Base-by-base conservation (phyloP, 2,113 vertebrate species). In the Riparia riparia region DNA sequence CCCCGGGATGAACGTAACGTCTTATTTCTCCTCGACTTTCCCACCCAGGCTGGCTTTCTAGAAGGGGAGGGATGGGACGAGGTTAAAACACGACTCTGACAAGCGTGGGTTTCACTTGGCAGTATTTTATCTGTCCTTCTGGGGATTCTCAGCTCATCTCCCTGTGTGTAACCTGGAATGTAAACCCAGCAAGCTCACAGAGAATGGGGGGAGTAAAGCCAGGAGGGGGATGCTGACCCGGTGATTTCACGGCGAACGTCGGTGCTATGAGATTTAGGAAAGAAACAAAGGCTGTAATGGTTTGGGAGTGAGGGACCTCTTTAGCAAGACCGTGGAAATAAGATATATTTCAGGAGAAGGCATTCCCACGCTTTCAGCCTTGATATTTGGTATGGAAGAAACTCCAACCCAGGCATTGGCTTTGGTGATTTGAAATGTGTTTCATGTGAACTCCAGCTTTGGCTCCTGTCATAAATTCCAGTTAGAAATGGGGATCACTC, bases 261-360 rank as follows among this genome's bases (percentile, higher is more conserved):
- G 10, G n/a, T 68, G 82, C 82, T 86, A 8, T 51, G 80, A 93
- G 86, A 86, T 96, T 92, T 92, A 68, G 69, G 86, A 93, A 89
- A 84, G 80, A 95, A 68, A 90, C 90, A 94, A 93, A 94, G 53
- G 76, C 82, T 90, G 45, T 93, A 95, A 90, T 71, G 82, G 90
- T 72, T 93, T 96, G 95, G 92, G 96, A 95, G 93, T 88, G 73
- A 95, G 64, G 53, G 83, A 92, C 60, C 76, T 89, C 69, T 89
- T 83, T 92, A 92, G 90, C 86, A 50, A 79, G 72, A 92, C 82
- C 12, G 2, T 88, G 80, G 86, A 96, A 96, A 97, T 96, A 93
- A 86, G 92, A 94, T 92, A 68, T 53, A 95, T 81, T 88, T 86
- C 65, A 82, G 83, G 64, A 89, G 51, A 90, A 93, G 53, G 44